These are phyloP conservation scores for Antedon bifida DNA, from an alignment of 35 echinoderm and acorn worm species.

Conservation along the genomic window DNA sequence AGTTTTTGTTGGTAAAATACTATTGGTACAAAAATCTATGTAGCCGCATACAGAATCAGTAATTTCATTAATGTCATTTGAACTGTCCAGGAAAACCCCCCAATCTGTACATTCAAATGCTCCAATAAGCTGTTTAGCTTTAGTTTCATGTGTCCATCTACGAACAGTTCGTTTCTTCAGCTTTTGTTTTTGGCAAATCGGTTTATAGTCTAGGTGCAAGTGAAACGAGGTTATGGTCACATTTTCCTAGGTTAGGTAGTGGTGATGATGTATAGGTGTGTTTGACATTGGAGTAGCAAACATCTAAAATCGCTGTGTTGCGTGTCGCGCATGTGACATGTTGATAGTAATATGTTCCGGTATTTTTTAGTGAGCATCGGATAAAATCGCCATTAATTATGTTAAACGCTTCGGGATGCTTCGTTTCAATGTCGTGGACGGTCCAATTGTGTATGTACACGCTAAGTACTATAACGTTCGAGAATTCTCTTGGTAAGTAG, in stretches of 20 bases:
- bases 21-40: slow-evolving; percentile 23
- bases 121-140: not conserved
- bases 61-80: slow-evolving; percentile 17
- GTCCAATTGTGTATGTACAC: not conserved
- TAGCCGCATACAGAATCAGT: slow-evolving; percentile 21
- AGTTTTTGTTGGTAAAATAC: slow-evolving; percentile 11
- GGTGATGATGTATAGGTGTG: slow-evolving; percentile 9
- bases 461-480: slow-evolving; percentile 4
- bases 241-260: slow-evolving; percentile 16
- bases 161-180: not conserved
- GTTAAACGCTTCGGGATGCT: slow-evolving; percentile 13
- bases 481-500: slow-evolving; percentile 21
- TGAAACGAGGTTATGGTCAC: slow-evolving; percentile 10
- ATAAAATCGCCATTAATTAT: slow-evolving; percentile 28
- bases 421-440: not conserved
- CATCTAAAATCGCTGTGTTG: slow-evolving; percentile 1
- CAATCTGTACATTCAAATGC: slow-evolving; percentile 5
- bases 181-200: slow-evolving; percentile 15
- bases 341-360: slow-evolving; percentile 15
- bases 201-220: slow-evolving; percentile 16
- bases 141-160: slow-evolving; percentile 10
- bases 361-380: slow-evolving; percentile 19
- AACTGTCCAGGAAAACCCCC: not conserved
- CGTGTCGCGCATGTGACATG: slow-evolving; percentile 22
- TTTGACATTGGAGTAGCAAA: slow-evolving; percentile 24